A percentile compares a stretch with the other conserved stretches of the same genome.
These are phyloP conservation scores for Octopus sinensis DNA, from an alignment of 1,140 invertebrate species.

Conservation along the genomic window DNA sequence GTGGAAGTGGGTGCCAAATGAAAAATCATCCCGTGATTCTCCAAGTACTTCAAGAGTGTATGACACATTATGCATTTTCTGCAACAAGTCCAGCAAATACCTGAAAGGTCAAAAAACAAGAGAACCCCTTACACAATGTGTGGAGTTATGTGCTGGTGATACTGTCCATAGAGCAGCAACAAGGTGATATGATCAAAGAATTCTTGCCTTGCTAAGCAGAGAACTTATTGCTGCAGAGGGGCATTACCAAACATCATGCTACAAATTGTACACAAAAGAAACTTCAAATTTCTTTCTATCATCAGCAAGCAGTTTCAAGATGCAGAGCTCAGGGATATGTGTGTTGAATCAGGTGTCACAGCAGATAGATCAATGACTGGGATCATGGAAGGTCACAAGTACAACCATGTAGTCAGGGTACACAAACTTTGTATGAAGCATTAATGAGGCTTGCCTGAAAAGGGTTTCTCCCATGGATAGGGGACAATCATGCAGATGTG, in stretches of 20 bases:
- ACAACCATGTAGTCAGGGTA: background rate
- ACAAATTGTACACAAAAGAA: slow-evolving; percentile 16
- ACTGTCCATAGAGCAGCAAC: slow-evolving; percentile 10
- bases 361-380: too few relatives aligned
- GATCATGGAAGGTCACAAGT: too few relatives aligned
- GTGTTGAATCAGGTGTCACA: too few relatives aligned
- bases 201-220: slow-evolving; percentile 21
- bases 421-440: background rate
- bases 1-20: background rate
- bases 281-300: background rate
- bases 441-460: background rate
- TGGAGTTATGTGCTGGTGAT: background rate
- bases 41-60: background rate
- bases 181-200: slow-evolving; percentile 31
- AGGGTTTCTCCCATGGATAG: background rate
- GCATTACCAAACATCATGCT: background rate
- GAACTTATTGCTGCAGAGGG: slow-evolving; percentile 22
- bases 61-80: background rate
- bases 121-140: background rate
- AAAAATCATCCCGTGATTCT: background rate
- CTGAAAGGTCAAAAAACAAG: background rate
- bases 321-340: background rate
- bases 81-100: background rate
- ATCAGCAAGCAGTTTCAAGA: background rate
- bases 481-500: background rate